Percentiles rank a stretch among this genome's conserved stretches.
Conservation (phyloP, 2,113 vertebrate species). For the Electrona antarctica region DNA sequence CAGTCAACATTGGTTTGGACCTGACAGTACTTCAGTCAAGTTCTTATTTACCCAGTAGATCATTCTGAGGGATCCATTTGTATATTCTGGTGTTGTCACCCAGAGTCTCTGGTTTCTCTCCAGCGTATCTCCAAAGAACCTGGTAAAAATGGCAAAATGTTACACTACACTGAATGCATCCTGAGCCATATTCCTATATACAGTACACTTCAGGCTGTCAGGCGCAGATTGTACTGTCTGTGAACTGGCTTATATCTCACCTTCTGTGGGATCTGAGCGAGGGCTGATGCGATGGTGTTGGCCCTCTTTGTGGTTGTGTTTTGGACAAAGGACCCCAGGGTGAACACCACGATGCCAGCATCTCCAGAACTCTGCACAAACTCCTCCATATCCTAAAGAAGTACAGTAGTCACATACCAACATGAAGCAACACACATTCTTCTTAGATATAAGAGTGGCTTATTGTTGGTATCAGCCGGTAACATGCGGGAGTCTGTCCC, state of each 20-base stretch:
- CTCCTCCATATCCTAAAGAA: constrained; percentile 82
- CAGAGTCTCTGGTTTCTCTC: constrained; percentile 77
- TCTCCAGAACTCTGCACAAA: constrained; percentile 84
- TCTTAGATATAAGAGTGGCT: no score
- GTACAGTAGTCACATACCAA: constrained; percentile 36
- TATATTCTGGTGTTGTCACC: constrained; percentile 80
- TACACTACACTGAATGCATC: background rate
- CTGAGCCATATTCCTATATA: no score
- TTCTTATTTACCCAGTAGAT: constrained; percentile 83
- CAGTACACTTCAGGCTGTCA: background rate
- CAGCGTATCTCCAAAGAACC: constrained; percentile 87
- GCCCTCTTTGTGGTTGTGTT: constrained; percentile 79
- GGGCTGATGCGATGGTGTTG: constrained; percentile 79
- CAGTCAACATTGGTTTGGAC: background rate
- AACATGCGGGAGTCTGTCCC: no score
- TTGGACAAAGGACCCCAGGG: constrained; percentile 83
- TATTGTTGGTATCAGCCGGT: no score
- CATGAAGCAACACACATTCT: no score
- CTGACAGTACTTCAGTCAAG: background rate
- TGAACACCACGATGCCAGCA: constrained; percentile 82
- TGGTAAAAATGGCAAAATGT: constrained; percentile 48
- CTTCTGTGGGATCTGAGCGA: constrained; percentile 85
- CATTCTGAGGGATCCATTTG: constrained; percentile 88
- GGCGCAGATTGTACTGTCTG: background rate
- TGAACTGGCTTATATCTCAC: constrained; percentile 48